Evolutionary conservation across 1,140 invertebrate genomes (phyloP), one percentile per base, ranked within the genome.

Genomic region (Drosophila murphyi): DNA sequence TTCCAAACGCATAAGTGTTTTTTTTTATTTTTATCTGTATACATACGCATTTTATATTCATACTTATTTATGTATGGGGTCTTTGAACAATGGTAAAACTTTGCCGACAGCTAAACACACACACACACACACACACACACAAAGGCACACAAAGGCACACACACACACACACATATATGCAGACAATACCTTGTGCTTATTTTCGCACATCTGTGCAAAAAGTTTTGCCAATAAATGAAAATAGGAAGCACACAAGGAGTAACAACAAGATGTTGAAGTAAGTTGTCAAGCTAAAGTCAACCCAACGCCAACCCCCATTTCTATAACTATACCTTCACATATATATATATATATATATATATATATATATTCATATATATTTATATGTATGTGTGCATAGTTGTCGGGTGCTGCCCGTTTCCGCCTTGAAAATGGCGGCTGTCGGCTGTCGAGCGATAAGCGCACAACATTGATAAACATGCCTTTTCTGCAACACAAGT

Each of bases 191-290:
- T 54, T 68, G 34, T 52, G n/a, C 70, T 56, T 82, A 65, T 76
- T 73, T 65, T 70, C 65, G 76, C 76, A 67, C 85, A 88, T 70
- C 68, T 87, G 80, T 55, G 76, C 69, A 65, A 74, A 78, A 83
- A 87, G 80, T 87, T 87, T 87, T 82, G 78, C 65, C 80, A 87
- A 87, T 87, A 87, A 87, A 87, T 87, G 82, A 88, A 87, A 87
- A 87, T 88, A 88, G 79, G 82, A 87, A 87, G 72, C 72, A 32
- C 51, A 76, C 73, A 54, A 73, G 41, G 72, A 72, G 50, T 71
- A 75, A 78, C 72, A 78, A 75, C 72, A 73, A 83, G 80, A 87
- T 83, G 85, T 74, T 87, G 83, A 87, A 87, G 88, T 87, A 87
- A 88, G 83, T 87, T 87, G 82, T 87, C 82, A 87, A 88, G 76